These are phyloP conservation scores for Melanogrammus aeglefinus DNA, from an alignment of 2,797 vertebrate species.

Conservation along the genomic window DNA sequence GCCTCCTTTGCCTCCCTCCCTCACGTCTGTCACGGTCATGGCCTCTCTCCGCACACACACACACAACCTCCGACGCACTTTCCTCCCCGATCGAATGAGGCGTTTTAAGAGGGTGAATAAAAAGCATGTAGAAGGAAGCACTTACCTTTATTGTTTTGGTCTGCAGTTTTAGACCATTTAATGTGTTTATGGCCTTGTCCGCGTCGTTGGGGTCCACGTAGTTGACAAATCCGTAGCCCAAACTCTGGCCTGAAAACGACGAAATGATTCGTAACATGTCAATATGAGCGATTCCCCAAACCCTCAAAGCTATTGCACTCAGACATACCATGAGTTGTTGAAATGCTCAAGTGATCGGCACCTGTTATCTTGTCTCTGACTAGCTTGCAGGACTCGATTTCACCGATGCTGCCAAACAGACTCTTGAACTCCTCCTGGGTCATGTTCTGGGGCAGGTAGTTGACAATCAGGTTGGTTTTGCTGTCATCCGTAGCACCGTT, in stretches of 20 bases:
- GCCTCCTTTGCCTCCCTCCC: constrained; percentile 37
- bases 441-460: constrained; percentile 98
- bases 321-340: too few species aligned
- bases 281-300: background rate
- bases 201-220: constrained; percentile 96
- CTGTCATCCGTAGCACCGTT: constrained; percentile 88
- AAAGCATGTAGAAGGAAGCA: background rate
- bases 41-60: background rate
- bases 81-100: constrained; percentile 14
- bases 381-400: constrained; percentile 95
- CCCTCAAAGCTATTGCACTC: background rate
- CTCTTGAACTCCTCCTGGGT: constrained; percentile 97
- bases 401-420: constrained; percentile 93
- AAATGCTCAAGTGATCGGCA: constrained; percentile 41
- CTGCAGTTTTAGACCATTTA: constrained; percentile 95
- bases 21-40: background rate
- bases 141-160: constrained; percentile 99
- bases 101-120: background rate
- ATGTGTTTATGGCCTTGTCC: constrained; percentile 96
- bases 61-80: constrained; percentile 9
- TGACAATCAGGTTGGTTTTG: constrained; percentile 98
- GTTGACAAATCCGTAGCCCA: constrained; percentile 96
- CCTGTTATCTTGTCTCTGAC: constrained; percentile 97
- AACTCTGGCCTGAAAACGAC: constrained; percentile 84
- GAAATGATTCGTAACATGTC: background rate